These are phyloP conservation scores for Graptemys geographica DNA, from an alignment of 2,797 vertebrate genomes.

Conservation along the genomic window DNA sequence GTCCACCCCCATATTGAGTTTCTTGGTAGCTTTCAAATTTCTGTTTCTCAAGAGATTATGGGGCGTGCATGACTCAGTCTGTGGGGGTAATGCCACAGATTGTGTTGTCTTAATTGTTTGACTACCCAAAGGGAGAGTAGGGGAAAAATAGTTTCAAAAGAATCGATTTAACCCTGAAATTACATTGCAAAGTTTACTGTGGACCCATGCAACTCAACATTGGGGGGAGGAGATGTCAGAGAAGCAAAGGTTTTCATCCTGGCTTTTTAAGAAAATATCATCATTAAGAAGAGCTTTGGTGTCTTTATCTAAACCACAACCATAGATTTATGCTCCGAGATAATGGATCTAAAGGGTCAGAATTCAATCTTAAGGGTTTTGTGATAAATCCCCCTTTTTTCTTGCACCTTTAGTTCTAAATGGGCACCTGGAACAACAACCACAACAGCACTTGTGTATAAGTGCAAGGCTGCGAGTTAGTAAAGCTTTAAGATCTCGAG, in stretches of 20 bases:
- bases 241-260: not conserved
- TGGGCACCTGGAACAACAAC: not conserved
- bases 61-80: not conserved
- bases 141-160: too few species aligned
- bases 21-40: not conserved
- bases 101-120: not conserved
- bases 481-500: not conserved
- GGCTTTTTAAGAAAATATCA: not conserved
- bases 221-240: not conserved
- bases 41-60: not conserved
- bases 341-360: not conserved
- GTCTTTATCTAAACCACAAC: not conserved
- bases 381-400: not conserved
- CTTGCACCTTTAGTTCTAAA: not conserved
- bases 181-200: not conserved
- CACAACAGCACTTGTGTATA: rapidly evolving
- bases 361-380: not conserved
- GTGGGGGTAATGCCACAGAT: not conserved
- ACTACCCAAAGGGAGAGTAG: not conserved
- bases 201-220: not conserved
- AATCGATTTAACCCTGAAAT: not conserved
- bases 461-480: not conserved
- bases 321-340: not conserved
- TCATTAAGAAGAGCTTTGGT: not conserved
- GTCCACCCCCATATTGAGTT: not conserved